A percentile compares a stretch with the other conserved stretches of the same genome.
Evolutionary conservation across 2,888 invertebrate species (phyloP).

Genomic region (Zhengitettix transpicula): DNA sequence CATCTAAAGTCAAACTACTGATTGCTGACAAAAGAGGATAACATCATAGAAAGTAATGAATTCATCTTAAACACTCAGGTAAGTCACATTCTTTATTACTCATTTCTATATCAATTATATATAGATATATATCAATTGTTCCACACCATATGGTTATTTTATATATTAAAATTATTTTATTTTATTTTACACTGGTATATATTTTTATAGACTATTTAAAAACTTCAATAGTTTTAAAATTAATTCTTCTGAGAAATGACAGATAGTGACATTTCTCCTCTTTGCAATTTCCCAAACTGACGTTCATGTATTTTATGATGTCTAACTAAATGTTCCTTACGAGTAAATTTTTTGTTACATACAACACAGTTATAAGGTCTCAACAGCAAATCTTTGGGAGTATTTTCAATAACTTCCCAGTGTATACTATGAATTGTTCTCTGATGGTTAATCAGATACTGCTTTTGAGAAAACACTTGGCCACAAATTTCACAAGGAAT

Average conservation of each 20-base stretch:
- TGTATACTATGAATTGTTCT: not conserved
- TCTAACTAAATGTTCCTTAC: slow-evolving; percentile 16
- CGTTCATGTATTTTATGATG: slow-evolving; percentile 15
- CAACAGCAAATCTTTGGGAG: not conserved
- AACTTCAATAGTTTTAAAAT: too few species aligned
- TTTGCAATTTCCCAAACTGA: not conserved
- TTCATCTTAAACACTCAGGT: too few species aligned
- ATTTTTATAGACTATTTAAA: too few species aligned
- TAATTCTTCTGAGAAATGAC: not conserved
- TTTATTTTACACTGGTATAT: too few species aligned
- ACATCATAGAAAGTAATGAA: too few species aligned
- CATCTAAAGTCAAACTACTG: too few species aligned
- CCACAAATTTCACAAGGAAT: slow-evolving; percentile 10
- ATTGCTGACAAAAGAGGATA: too few species aligned
- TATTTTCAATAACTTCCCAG: not conserved
- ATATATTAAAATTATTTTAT: too few species aligned
- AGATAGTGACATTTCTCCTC: not conserved
- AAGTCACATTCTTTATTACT: too few species aligned
- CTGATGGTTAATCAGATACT: slow-evolving; percentile 15
- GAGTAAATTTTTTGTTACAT: slow-evolving; percentile 16
- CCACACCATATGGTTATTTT: too few species aligned
- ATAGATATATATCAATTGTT: too few species aligned
- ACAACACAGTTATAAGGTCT: slow-evolving; percentile 15
- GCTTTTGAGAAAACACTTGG: slow-evolving; percentile 14
- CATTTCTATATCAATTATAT: too few species aligned